These are phyloP conservation scores for Ptiloglossa arizonensis DNA, from an alignment of 1,140 invertebrate species.

Conservation along the genomic window DNA sequence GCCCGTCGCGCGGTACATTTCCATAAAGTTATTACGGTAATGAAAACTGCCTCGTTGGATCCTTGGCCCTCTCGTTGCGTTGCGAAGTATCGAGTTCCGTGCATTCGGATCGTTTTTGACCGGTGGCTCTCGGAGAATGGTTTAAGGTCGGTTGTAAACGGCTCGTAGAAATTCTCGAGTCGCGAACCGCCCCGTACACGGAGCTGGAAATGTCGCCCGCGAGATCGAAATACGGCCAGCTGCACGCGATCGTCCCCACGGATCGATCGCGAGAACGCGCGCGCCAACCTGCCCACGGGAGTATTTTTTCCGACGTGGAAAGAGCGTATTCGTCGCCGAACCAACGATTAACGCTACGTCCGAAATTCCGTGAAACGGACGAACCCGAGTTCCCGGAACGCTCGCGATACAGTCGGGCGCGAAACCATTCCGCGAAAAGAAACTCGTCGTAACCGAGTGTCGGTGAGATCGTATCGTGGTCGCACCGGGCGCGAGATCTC, in stretches of 20 bases:
- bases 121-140: too few relatives aligned
- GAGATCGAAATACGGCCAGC: not conserved
- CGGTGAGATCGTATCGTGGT: conserved; percentile 52
- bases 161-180: not conserved
- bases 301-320: not conserved
- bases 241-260: not conserved
- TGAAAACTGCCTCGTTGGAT: too few relatives aligned
- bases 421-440: not conserved
- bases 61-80: too few relatives aligned
- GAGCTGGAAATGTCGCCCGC: not conserved
- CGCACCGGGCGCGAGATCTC: conserved; percentile 58
- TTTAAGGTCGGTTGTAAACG: too few relatives aligned
- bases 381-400: too few relatives aligned
- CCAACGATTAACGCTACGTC: too few relatives aligned
- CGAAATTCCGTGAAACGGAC: too few relatives aligned
- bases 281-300: not conserved
- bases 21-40: too few relatives aligned
- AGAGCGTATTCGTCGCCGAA: not conserved
- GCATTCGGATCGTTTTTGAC: too few relatives aligned
- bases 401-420: too few relatives aligned
- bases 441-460: conserved; percentile 3
- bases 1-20: too few relatives aligned
- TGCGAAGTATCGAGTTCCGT: too few relatives aligned
- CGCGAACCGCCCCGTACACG: not conserved
- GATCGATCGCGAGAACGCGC: not conserved